Evolutionary conservation across 2,113 vertebrate genomes (phyloP), one percentile per base, ranked within the genome.

Genomic region (Callopanchax toddi): DNA sequence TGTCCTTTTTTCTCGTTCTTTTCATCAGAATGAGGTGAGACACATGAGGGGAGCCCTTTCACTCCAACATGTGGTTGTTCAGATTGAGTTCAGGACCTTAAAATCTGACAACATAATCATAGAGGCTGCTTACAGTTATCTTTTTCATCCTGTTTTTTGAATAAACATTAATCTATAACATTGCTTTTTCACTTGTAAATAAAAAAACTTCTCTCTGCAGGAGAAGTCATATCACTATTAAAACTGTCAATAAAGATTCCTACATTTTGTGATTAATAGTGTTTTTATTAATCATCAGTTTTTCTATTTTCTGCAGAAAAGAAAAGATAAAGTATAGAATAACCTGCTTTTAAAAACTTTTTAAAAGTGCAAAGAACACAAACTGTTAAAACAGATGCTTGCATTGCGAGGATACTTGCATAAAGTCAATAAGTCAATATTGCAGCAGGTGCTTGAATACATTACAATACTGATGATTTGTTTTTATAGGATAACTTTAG

Each of bases 61-160:
- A 12, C 56, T 48, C 13, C 5, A 29, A 29, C 6, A 10, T 50
- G 23, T 44, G 42, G 13, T 20, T n/a, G 23, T 37, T 63, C 23
- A 66, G 12, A 53, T 58, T 59, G 48, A 69, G 39, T 60, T 70
- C 26, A 70, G 11, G 49, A 64, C 40, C 65, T 20, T 63, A 40
- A 46, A 23, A n/a, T 1, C 23, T 10, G 22, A 13, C 37, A 2
- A 16, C 9, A 34, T n/a, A 43, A 17, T 12, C 15, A 29, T 5
- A 37, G 36, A 11, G 36, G n/a, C 45, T 26, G 21, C 36, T 36
- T 26, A 49, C 18, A 43, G 1, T 51, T 3, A 46, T 16, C 13
- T 7, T 25, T 64, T 44, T 25, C n/a, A 51, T 20, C 25, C 25
- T 22, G 0, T 46, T 46, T 60, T 17, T 32, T 15, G 42, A 12